Conservation (phyloP, 2,113 vertebrate genomes). For the Ranitomeya imitator region DNA sequence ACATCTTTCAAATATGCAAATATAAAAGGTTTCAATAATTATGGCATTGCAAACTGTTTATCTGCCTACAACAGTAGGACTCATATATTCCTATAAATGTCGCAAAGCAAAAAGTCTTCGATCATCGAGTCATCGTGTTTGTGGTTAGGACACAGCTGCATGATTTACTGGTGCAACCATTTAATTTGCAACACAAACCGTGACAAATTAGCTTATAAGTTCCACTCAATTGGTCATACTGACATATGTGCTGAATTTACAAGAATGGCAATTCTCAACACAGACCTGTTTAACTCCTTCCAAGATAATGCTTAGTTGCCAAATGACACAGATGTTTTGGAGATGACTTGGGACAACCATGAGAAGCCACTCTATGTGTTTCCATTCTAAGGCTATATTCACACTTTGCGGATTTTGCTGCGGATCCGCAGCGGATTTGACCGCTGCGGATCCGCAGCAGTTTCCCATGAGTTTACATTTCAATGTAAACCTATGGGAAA, state of each 20-base stretch:
- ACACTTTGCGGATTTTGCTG: too few relatives aligned
- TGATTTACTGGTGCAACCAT: slow-evolving; percentile 17
- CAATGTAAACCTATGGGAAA: too few relatives aligned
- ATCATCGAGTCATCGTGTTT: slow-evolving; percentile 48
- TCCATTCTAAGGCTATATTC: neutral
- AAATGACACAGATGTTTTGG: neutral
- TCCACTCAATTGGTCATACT: slow-evolving; percentile 18
- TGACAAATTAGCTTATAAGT: slow-evolving; percentile 37
- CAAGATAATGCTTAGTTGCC: neutral
- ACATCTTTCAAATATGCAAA: neutral
- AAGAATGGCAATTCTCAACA: neutral
- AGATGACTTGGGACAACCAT: neutral
- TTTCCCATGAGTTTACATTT: too few relatives aligned
- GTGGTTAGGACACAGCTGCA: slow-evolving; percentile 18
- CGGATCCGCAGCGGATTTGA: too few relatives aligned
- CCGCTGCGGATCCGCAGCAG: too few relatives aligned
- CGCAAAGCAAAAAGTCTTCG: neutral
- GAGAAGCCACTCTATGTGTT: neutral
- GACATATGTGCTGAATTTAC: neutral
- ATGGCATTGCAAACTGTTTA: slow-evolving; percentile 30
- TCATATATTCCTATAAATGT: slow-evolving; percentile 40
- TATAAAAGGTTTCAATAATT: neutral
- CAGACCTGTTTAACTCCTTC: neutral
- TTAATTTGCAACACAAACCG: slow-evolving; percentile 42
- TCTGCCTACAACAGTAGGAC: slow-evolving; percentile 44